A percentile compares a stretch with the other conserved stretches of the same genome.
phyloP scores from a whole-genome alignment of 2,888 invertebrate genomes.

The Platycnemis pennipes region DNA sequence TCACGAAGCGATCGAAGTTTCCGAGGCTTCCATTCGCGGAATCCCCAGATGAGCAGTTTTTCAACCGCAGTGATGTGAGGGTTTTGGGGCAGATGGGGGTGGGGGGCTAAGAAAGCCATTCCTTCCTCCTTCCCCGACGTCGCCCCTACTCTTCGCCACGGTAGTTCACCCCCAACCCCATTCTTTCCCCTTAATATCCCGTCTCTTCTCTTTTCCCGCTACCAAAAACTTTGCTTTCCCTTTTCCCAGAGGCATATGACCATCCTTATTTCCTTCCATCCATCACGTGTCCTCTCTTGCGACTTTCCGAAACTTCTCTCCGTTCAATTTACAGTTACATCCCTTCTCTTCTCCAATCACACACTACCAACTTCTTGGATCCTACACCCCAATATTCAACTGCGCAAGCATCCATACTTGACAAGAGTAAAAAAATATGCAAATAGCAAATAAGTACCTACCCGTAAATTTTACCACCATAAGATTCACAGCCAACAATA shows the following conservation, averaged over 20 bases:
- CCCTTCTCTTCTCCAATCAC: too few relatives aligned
- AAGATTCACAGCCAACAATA: too few relatives aligned
- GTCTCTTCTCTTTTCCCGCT: neutral
- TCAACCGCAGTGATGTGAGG: constrained; percentile 47
- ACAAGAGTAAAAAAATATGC: too few relatives aligned
- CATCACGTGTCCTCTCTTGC: neutral
- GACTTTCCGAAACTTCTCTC: neutral
- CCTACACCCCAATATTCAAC: too few relatives aligned
- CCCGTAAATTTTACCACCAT: too few relatives aligned
- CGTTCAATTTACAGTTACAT: neutral
- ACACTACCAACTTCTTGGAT: too few relatives aligned
- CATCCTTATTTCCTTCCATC: neutral
- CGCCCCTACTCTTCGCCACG: neutral
- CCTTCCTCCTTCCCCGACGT: neutral
- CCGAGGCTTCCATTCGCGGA: constrained; percentile 44
- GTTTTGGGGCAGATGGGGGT: too few relatives aligned
- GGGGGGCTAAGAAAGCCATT: neutral
- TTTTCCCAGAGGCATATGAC: neutral
- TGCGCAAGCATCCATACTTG: too few relatives aligned
- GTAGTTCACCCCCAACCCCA: neutral
- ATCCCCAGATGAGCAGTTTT: constrained; percentile 57
- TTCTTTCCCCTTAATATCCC: neutral
- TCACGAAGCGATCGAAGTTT: constrained; percentile 25
- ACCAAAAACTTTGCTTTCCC: neutral
- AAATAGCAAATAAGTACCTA: too few relatives aligned